These are phyloP conservation scores for Hemicrepidius hirtus DNA, from an alignment of 2,888 invertebrate genomes.

Conservation along the genomic window DNA sequence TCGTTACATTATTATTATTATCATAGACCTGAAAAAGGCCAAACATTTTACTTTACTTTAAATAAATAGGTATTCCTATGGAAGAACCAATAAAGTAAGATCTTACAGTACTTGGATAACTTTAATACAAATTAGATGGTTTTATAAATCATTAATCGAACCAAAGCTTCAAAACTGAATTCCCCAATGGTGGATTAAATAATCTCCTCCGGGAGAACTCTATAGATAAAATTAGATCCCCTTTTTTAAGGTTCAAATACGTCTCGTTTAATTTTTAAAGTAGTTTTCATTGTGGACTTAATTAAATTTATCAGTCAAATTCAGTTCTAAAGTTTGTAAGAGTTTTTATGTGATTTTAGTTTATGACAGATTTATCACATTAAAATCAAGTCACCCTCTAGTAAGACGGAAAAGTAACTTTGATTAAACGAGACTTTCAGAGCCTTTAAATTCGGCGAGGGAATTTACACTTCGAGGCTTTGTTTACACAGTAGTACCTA, in stretches of 20 bases:
- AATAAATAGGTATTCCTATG: neutral
- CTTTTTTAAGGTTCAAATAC: neutral
- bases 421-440: constrained; percentile 1
- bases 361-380: neutral
- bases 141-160: constrained; percentile 7
- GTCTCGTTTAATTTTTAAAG: neutral
- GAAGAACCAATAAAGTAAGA: neutral
- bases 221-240: neutral
- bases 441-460: neutral
- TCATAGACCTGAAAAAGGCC: constrained; percentile 1
- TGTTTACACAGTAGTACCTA: neutral
- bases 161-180: constrained; percentile 38
- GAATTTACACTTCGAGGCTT: constrained; percentile 28
- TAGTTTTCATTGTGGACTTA: neutral
- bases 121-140: too few species aligned
- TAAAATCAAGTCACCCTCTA: neutral
- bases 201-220: constrained; percentile 20
- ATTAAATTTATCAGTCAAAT: constrained; percentile 2
- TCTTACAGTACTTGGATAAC: too few species aligned
- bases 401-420: neutral
- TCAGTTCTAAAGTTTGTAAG: neutral
- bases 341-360: neutral
- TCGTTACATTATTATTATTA: neutral
- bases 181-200: constrained; percentile 2
- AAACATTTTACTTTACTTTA: neutral